Conservation (phyloP, 2,797 vertebrate genomes). For the Cryptoblepharus egeriae region DNA sequence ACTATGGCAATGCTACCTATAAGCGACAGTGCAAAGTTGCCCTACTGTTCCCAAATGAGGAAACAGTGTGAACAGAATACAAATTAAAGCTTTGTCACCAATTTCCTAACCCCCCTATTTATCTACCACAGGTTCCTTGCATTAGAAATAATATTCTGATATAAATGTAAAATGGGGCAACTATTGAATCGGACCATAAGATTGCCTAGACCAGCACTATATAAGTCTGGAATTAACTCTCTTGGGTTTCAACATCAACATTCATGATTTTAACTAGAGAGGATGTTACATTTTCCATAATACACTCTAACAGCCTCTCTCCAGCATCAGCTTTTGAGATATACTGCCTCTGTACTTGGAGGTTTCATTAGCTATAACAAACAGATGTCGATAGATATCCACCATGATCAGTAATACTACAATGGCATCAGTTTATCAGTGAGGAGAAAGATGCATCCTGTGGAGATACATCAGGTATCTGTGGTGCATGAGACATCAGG, state of each 20-base stretch:
- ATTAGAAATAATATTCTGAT: background rate
- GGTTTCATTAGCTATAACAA: background rate
- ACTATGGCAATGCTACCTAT: too few species aligned
- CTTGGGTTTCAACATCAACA: too few species aligned
- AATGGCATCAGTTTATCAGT: background rate
- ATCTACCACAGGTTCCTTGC: background rate
- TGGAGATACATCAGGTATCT: too few species aligned
- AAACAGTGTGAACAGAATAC: background rate
- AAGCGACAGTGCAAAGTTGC: background rate
- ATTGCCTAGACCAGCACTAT: too few species aligned
- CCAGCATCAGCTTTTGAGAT: background rate
- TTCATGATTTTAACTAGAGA: too few species aligned
- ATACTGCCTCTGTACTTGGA: background rate
- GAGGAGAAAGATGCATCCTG: background rate
- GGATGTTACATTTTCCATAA: too few species aligned
- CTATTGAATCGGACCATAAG: background rate
- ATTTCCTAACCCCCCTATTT: background rate
- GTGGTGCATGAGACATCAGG: background rate
- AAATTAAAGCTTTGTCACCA: background rate
- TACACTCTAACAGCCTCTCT: too few species aligned
- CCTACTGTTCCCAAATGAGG: background rate
- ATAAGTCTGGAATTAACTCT: too few species aligned
- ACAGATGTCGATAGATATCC: background rate
- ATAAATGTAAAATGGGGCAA: background rate
- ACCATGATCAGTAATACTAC: background rate